Evolutionary conservation across 1,140 invertebrate species (phyloP).

Genomic region (Bombus impatiens): DNA sequence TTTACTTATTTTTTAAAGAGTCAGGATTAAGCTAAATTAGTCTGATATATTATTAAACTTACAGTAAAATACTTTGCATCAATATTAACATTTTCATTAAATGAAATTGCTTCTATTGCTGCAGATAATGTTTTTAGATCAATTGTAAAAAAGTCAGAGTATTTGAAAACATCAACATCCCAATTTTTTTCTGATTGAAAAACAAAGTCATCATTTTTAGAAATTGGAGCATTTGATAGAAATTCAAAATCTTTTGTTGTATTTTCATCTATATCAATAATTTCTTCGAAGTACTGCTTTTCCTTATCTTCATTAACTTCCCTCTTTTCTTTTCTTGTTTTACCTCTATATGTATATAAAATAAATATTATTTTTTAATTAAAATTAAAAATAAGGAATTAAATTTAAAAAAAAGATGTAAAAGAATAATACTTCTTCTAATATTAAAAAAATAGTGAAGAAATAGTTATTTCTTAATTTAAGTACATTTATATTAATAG

Average conservation of each 20-base stretch:
- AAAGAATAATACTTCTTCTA: neutral
- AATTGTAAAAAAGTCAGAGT: conserved; percentile 68
- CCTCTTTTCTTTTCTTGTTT: neutral
- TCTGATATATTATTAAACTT: conserved; percentile 45
- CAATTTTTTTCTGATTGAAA: conserved; percentile 71
- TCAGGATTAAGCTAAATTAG: neutral
- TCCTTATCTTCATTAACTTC: neutral
- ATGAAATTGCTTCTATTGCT: conserved; percentile 70
- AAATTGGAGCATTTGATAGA: conserved; percentile 62
- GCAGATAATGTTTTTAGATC: conserved; percentile 66
- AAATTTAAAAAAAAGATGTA: neutral
- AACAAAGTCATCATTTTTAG: conserved; percentile 62
- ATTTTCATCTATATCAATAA: conserved; percentile 10
- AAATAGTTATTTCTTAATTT: neutral
- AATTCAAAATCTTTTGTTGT: conserved; percentile 46
- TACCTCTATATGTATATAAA: neutral
- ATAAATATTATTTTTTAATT: neutral
- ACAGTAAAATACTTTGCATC: conserved; percentile 70
- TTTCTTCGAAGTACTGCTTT: conserved; percentile 7
- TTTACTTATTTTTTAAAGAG: neutral
- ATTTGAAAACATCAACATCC: conserved; percentile 63
- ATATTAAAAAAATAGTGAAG: neutral
- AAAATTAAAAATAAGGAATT: neutral
- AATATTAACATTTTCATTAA: conserved; percentile 64
- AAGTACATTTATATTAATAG: neutral